Conservation (phyloP, 2,113 vertebrate species). For the Laterallus jamaicensis region DNA sequence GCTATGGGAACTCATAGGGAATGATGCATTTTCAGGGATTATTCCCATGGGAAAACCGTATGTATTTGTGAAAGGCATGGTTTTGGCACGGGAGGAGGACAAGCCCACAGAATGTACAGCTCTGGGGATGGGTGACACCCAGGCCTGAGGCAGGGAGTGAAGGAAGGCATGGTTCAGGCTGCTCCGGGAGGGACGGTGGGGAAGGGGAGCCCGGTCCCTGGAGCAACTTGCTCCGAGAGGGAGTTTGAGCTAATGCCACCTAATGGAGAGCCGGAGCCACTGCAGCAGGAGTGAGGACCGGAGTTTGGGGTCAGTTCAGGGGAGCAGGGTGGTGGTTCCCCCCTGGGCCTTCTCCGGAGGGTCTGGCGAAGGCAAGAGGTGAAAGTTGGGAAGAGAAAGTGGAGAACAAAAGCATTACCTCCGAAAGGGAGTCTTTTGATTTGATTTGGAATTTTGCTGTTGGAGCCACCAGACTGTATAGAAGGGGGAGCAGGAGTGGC, state of each 20-base stretch:
- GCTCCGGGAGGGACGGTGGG: rapidly evolving
- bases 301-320: not conserved
- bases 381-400: not conserved
- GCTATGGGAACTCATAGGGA: not conserved
- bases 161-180: not conserved
- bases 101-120: not conserved
- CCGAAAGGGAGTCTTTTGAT: constrained; percentile 25
- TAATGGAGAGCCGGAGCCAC: not conserved
- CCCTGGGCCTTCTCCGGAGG: not conserved
- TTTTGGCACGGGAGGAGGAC: not conserved
- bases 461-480: constrained; percentile 2
- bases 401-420: not conserved
- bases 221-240: not conserved
- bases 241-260: not conserved
- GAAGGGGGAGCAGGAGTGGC: constrained; percentile 25
- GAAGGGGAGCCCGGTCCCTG: not conserved
- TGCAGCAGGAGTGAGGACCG: not conserved
- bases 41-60: not conserved
- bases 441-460: constrained; percentile 4
- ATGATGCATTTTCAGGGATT: not conserved
- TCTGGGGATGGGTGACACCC: not conserved
- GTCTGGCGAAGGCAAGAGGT: not conserved
- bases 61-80: not conserved
- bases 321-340: not conserved
- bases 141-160: not conserved